Evolutionary conservation across 2,888 invertebrate genomes (phyloP).

Genomic region (Lomographa bimaculata): DNA sequence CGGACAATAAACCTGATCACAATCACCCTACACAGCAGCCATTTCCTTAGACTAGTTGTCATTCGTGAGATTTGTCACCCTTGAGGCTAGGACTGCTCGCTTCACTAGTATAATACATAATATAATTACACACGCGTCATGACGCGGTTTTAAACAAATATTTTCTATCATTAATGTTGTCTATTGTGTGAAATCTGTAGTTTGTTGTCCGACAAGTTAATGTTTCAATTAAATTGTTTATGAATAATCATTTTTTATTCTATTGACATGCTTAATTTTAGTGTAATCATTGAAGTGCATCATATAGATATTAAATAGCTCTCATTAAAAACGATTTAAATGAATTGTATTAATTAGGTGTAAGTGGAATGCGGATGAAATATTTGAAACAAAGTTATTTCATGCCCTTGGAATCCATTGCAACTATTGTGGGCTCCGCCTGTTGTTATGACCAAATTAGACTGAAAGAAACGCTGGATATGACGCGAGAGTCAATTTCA

Average conservation of each 20-base stretch:
- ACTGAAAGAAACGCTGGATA: constrained; percentile 58
- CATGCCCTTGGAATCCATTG: constrained; percentile 56
- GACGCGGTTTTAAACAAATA: constrained; percentile 44
- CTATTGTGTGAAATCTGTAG: constrained; percentile 74
- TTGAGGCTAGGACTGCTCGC: constrained; percentile 45
- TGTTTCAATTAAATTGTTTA: constrained; percentile 81
- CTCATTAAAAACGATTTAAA: constrained; percentile 63
- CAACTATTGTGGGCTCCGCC: constrained; percentile 61
- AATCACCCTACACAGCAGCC: constrained; percentile 51
- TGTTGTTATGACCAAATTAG: constrained; percentile 65
- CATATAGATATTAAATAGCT: constrained; percentile 71
- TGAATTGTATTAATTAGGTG: constrained; percentile 66
- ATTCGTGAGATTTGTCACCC: constrained; percentile 63
- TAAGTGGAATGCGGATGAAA: constrained; percentile 55
- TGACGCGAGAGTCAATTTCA: constrained; percentile 56
- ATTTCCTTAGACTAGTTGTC: constrained; percentile 62
- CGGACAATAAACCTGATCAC: constrained; percentile 75
- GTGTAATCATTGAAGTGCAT: constrained; percentile 75
- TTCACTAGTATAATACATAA: constrained; percentile 39
- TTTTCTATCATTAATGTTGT: constrained; percentile 65
- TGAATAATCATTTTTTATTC: constrained; percentile 78
- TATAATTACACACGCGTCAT: constrained; percentile 31
- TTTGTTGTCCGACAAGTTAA: constrained; percentile 80
- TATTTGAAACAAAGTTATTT: constrained; percentile 50
- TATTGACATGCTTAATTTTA: constrained; percentile 80